phyloP scores from a whole-genome alignment of 2,888 invertebrate genomes.

The Tryphoninae sp. region DNA sequence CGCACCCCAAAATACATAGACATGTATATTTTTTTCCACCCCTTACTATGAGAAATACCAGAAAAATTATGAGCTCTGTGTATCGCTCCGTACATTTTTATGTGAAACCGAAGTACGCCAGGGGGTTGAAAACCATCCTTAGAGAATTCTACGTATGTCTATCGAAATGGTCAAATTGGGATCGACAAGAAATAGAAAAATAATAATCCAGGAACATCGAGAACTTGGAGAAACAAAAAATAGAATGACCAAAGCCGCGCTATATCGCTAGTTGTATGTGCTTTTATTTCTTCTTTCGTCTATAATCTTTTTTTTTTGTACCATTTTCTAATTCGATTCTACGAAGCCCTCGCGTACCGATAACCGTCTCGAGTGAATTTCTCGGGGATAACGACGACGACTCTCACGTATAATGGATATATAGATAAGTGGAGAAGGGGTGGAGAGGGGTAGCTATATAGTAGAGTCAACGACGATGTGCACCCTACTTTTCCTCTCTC shows the following conservation, averaged over 20 bases:
- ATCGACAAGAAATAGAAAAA: background rate
- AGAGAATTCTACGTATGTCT: background rate
- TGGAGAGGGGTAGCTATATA: background rate
- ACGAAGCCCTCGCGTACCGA: constrained; percentile 51
- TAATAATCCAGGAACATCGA: background rate
- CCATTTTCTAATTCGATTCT: constrained; percentile 46
- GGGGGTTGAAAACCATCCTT: background rate
- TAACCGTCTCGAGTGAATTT: constrained; percentile 59
- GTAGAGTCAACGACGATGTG: constrained; percentile 4
- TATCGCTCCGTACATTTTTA: background rate
- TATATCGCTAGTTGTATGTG: background rate
- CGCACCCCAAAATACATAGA: background rate
- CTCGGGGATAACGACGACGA: constrained; percentile 20
- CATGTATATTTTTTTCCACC: constrained; percentile 22
- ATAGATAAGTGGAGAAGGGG: constrained; percentile 29
- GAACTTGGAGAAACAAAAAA: constrained; percentile 17
- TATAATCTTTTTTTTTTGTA: constrained; percentile 15
- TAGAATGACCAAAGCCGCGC: constrained; percentile 12
- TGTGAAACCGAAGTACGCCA: background rate
- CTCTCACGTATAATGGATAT: constrained; percentile 35
- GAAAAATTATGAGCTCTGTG: constrained; percentile 44
- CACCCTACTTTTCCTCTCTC: constrained; percentile 41
- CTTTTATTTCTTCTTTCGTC: constrained; percentile 18
- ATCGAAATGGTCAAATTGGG: background rate
- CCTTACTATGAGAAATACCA: constrained; percentile 28